phyloP scores from a whole-genome alignment of 2,113 vertebrate species.

The Pelecanoides urinatrix region DNA sequence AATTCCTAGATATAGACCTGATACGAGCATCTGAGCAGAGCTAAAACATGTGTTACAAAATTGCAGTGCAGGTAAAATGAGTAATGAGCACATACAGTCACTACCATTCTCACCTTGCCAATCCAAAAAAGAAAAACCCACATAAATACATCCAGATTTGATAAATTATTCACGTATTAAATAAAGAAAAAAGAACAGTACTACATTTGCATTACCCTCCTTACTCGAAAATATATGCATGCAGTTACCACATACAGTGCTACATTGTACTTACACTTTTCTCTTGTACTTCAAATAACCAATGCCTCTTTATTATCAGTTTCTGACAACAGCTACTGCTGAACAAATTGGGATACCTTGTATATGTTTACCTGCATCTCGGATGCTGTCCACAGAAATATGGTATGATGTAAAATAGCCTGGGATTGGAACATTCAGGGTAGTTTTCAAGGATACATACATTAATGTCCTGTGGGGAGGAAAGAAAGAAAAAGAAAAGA shows the following conservation, averaged over 20 bases:
- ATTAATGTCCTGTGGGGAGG: conserved; percentile 87
- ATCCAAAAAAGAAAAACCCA: neutral
- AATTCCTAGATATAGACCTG: neutral
- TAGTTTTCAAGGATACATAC: conserved; percentile 98
- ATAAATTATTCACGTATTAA: neutral
- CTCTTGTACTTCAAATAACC: neutral
- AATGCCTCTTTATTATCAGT: neutral
- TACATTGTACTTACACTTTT: neutral
- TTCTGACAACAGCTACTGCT: neutral
- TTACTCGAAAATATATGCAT: neutral
- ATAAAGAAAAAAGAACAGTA: neutral
- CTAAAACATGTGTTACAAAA: neutral
- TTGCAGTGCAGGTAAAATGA: neutral
- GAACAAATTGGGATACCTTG: neutral
- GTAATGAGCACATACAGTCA: accelerated
- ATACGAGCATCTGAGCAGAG: neutral
- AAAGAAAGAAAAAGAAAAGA: conserved; percentile 14
- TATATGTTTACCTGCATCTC: conserved; percentile 86
- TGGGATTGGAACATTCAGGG: conserved; percentile 95
- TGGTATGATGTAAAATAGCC: conserved; percentile 97
- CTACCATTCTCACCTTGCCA: neutral
- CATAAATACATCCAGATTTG: neutral
- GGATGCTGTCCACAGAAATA: conserved; percentile 99
- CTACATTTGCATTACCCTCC: neutral
- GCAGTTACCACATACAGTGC: neutral